Evolutionary conservation across 2,113 vertebrate species (phyloP).

Genomic region (Ophiodon elongatus): DNA sequence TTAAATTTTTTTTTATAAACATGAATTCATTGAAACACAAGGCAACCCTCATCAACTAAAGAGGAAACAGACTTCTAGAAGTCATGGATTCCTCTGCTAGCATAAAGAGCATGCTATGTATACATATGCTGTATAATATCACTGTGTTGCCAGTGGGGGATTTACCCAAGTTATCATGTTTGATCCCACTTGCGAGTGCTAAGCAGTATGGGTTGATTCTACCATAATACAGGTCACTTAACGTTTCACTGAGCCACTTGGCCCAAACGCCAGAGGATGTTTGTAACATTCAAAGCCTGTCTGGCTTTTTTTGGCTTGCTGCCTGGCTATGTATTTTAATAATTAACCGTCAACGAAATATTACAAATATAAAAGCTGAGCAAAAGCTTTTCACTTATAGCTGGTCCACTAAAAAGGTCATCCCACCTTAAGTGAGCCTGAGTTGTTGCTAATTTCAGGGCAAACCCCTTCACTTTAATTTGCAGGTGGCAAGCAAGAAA

Average conservation of each 20-base stretch:
- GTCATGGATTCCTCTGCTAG: background rate
- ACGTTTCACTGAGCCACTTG: conserved; percentile 46
- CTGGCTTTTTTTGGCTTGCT: conserved; percentile 28
- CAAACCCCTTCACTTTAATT: background rate
- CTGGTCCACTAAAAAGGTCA: no score
- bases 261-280: conserved; percentile 29
- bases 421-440: background rate
- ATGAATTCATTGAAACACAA: background rate
- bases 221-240: conserved; percentile 45
- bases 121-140: conserved; percentile 36
- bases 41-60: background rate
- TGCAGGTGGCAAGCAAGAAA: background rate
- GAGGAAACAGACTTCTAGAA: background rate
- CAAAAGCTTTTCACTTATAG: background rate
- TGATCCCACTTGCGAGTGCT: conserved; percentile 31
- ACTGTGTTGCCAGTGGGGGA: conserved; percentile 16
- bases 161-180: conserved; percentile 43
- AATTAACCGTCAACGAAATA: background rate
- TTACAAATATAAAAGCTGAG: background rate
- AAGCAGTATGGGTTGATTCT: conserved; percentile 25
- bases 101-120: background rate
- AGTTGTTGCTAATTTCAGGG: background rate
- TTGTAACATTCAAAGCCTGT: conserved; percentile 30
- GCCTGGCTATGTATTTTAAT: background rate
- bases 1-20: background rate